These are phyloP conservation scores for Ectropis crepuscularia DNA, from an alignment of 2,888 invertebrate genomes.

Conservation along the genomic window DNA sequence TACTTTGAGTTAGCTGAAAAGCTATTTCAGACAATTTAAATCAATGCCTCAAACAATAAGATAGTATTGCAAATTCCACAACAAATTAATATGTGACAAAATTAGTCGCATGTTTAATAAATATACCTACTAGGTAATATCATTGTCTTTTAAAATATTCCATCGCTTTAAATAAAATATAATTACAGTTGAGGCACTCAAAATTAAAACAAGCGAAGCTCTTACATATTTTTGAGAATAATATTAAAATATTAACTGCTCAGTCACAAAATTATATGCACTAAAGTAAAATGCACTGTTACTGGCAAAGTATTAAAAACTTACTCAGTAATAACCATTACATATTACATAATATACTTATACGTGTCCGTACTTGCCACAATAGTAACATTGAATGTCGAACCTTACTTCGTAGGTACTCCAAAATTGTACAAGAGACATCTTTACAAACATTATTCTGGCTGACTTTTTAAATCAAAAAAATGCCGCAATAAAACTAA, in stretches of 20 bases:
- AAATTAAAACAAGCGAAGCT: slow-evolving; percentile 6
- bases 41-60: slow-evolving; percentile 14
- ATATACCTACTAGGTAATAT: slow-evolving; percentile 1
- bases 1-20: neutral
- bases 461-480: neutral
- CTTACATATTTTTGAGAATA: slow-evolving; percentile 4
- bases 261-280: slow-evolving; percentile 65
- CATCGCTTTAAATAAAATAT: neutral
- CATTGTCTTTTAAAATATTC: slow-evolving; percentile 23
- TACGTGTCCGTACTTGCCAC: slow-evolving; percentile 2
- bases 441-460: neutral
- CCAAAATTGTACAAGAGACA: slow-evolving; percentile 13
- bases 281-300: slow-evolving; percentile 75
- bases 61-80: neutral
- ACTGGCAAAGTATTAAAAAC: slow-evolving; percentile 69
- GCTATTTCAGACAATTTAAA: neutral
- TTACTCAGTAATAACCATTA: slow-evolving; percentile 31
- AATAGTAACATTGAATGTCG: slow-evolving; percentile 3
- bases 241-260: slow-evolving; percentile 47
- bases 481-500: slow-evolving; percentile 21
- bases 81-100: neutral
- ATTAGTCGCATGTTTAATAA: neutral
- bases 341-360: neutral
- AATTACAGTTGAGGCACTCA: slow-evolving; percentile 16
- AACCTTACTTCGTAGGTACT: slow-evolving; percentile 12